Evolutionary conservation across 2,113 vertebrate genomes (phyloP), one percentile per base, ranked within the genome.

Genomic region (Otis tarda): DNA sequence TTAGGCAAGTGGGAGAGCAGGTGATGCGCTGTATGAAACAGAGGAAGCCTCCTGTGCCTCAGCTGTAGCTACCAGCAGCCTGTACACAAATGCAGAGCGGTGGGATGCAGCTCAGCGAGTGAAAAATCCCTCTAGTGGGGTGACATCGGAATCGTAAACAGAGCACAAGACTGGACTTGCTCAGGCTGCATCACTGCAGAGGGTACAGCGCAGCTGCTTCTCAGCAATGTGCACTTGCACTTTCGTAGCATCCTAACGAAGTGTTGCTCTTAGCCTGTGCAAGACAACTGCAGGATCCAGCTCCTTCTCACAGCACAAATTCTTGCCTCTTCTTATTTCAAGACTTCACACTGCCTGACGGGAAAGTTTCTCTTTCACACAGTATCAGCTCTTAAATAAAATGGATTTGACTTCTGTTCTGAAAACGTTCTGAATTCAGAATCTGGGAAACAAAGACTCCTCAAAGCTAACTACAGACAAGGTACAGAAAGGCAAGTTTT

Each of bases 71-170:
- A 63, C 45, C 70, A 78, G 78, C 45, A 87, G 83, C 57, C 57
- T 70, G 52, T 20, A 43, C 75, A 71, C 24, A 50, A 57, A 47
- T 18, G 61, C 28, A 63, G 63, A 55, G 61, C 57, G 1, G 27
- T 12, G 55, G 5, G 41, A 68, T 13, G 7, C 60, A 85, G 82
- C 87, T 83, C 55, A 82, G 56, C n/a, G 33, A 85, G 64, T 35
- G 68, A 87, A 41, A 93, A 83, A 85, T 92, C 96, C 94, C 96
- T 87, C 93, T 96, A 95, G 93, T 37, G 96, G 96, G 61, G n/a
- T 63, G 86, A 83, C 63, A 28, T 5, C 3, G 83, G 50, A 94
- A 96, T 77, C 3, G 74, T 35, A 70, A 90, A 45, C 41, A 3
- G 23, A 83, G 87, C 41, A 17, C 24, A 30, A 33, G 47, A 7